These are phyloP conservation scores for Limonius californicus DNA, from an alignment of 1,140 invertebrate species.

Conservation along the genomic window DNA sequence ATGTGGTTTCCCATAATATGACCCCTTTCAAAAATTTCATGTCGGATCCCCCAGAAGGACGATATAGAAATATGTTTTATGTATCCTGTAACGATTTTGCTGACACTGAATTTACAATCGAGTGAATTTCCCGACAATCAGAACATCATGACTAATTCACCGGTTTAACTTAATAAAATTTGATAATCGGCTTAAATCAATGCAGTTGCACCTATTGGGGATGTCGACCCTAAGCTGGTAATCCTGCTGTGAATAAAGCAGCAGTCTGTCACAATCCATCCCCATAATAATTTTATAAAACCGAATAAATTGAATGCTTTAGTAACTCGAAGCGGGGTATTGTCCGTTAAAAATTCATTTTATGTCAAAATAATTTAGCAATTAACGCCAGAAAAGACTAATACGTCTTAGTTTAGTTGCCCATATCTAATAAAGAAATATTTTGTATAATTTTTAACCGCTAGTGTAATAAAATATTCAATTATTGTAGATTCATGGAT, in stretches of 20 bases:
- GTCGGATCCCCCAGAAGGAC: not conserved
- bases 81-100: too few relatives aligned
- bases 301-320: not conserved
- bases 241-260: constrained; percentile 16
- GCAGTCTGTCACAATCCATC: constrained; percentile 7
- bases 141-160: constrained; percentile 4
- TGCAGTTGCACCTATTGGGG: constrained; percentile 14
- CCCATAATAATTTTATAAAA: constrained; percentile 11
- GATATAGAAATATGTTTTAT: too few relatives aligned
- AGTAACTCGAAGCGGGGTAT: too few relatives aligned
- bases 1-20: not conserved
- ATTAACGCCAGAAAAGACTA: too few relatives aligned
- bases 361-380: too few relatives aligned
- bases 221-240: constrained; percentile 12
- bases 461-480: too few relatives aligned
- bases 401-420: too few relatives aligned
- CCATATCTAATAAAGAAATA: too few relatives aligned
- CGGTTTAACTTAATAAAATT: constrained; percentile 14
- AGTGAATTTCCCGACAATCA: not conserved
- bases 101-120: not conserved
- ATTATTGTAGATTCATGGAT: too few relatives aligned
- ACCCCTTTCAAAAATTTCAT: not conserved
- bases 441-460: too few relatives aligned
- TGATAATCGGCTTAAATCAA: constrained; percentile 18
- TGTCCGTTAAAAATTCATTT: too few relatives aligned